phyloP scores from a whole-genome alignment of 2,888 invertebrate species.

The Agrochola macilenta region DNA sequence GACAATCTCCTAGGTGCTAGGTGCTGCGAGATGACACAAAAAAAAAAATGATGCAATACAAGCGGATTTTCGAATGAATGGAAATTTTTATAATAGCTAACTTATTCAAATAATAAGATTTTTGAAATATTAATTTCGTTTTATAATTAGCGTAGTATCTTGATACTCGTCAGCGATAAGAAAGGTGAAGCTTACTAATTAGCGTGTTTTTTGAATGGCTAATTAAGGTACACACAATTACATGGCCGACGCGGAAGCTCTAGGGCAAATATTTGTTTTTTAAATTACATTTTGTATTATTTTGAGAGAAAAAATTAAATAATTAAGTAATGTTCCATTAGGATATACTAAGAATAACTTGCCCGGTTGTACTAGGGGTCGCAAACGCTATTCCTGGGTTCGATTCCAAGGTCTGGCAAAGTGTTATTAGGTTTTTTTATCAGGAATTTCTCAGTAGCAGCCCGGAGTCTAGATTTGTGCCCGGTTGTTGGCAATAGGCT shows the following conservation, averaged over 20 bases:
- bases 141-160: conserved; percentile 26
- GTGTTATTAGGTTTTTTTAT: background rate
- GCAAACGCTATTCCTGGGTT: background rate
- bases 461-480: background rate
- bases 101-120: background rate
- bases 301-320: background rate
- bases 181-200: conserved; percentile 36
- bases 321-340: background rate
- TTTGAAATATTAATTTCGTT: background rate
- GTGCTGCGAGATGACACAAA: too few species aligned
- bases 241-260: background rate
- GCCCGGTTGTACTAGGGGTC: background rate
- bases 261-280: background rate
- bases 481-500: background rate
- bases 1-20: too few species aligned
- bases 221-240: conserved; percentile 24
- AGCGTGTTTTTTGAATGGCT: conserved; percentile 35
- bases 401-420: background rate
- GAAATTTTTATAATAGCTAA: background rate
- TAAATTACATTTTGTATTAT: background rate
- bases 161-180: conserved; percentile 17
- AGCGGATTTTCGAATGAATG: background rate
- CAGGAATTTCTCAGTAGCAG: background rate
- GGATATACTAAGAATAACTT: background rate
- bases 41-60: too few species aligned